A percentile compares a stretch with the other conserved stretches of the same genome.
These are phyloP conservation scores for Helogale parvula DNA, from an alignment of 2,113 vertebrate species.

Conservation along the genomic window DNA sequence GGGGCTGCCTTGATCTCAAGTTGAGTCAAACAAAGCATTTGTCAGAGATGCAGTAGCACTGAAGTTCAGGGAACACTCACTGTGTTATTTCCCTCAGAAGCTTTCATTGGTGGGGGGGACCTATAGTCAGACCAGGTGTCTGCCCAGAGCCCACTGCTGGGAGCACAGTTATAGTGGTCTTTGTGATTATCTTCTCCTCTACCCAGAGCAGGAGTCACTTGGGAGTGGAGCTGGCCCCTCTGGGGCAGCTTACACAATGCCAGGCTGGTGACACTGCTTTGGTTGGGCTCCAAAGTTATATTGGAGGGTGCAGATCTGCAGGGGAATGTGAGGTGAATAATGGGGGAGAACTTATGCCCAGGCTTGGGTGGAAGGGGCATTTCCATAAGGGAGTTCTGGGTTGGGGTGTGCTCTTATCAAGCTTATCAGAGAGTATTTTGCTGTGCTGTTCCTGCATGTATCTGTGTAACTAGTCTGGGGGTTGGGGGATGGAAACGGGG, in stretches of 20 bases:
- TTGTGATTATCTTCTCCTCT: background rate
- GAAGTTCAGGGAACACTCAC: background rate
- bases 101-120: background rate
- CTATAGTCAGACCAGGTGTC: background rate
- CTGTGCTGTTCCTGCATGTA: background rate
- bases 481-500: background rate
- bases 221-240: background rate
- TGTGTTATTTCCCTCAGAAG: background rate
- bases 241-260: background rate
- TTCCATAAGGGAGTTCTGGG: background rate
- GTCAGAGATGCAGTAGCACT: background rate
- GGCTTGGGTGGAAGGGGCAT: background rate
- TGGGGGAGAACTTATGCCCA: background rate
- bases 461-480: background rate
- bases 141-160: background rate
- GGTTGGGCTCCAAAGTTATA: background rate
- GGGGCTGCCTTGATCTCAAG: background rate
- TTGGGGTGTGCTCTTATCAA: background rate
- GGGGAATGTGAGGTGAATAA: background rate
- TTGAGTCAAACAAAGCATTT: background rate
- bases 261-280: background rate
- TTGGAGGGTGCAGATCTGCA: background rate
- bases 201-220: background rate
- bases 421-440: background rate
- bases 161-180: background rate